A percentile compares a stretch with the other conserved stretches of the same genome.
These are phyloP conservation scores for Pseudoatta argentina DNA, from an alignment of 1,140 invertebrate species.

Conservation along the genomic window DNA sequence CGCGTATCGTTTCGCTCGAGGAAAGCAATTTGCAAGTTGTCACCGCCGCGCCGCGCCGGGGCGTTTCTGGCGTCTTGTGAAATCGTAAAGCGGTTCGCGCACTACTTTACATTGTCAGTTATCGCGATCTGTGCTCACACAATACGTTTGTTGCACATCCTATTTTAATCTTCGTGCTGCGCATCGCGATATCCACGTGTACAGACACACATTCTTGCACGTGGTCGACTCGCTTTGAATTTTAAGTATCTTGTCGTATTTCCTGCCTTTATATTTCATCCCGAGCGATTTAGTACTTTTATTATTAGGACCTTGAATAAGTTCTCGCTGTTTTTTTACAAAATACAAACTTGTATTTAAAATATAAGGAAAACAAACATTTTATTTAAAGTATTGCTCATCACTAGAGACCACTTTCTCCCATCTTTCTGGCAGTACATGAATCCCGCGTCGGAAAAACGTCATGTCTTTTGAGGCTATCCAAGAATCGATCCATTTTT, in stretches of 20 bases:
- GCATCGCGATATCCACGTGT: background rate
- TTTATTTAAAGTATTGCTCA: too few species aligned
- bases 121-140: background rate
- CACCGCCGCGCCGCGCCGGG: slow-evolving; percentile 3
- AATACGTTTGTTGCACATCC: background rate
- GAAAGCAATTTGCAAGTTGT: slow-evolving; percentile 71
- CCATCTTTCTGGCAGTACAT: too few species aligned
- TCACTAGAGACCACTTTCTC: too few species aligned
- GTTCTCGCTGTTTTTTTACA: too few species aligned
- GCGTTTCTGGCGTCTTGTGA: background rate
- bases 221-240: background rate
- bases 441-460: too few species aligned
- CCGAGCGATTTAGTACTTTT: slow-evolving; percentile 15
- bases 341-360: too few species aligned
- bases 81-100: slow-evolving; percentile 2
- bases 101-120: slow-evolving; percentile 12
- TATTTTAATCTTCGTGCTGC: slow-evolving; percentile 8
- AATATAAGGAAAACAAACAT: too few species aligned
- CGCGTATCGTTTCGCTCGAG: slow-evolving; percentile 47
- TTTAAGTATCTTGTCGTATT: background rate
- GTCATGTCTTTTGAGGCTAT: too few species aligned
- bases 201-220: too few species aligned
- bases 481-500: too few species aligned
- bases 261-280: background rate
- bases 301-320: too few species aligned